Evolutionary conservation across 2,113 vertebrate species (phyloP), one percentile per base, ranked within the genome.

Genomic region (Apaloderma vittatum): DNA sequence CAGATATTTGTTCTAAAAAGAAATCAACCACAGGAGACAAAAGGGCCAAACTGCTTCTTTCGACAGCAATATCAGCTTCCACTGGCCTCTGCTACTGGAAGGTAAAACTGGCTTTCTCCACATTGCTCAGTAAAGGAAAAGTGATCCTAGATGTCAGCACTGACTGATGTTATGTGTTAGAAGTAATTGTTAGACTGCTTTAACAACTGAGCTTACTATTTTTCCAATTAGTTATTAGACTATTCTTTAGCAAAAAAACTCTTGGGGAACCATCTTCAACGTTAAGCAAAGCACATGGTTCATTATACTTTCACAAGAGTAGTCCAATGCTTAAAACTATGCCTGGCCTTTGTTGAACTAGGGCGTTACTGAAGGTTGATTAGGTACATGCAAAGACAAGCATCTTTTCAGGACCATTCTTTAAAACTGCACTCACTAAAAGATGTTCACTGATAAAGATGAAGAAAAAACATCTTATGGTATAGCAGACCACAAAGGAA

Each of bases 191-290:
- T 77, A 45, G 29, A 57, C n/a, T 45, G 63, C 11, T 92, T 91
- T 87, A 95, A 83, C 11, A 68, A 49, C 17, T 81, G 59, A 72
- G 54, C 32, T 85, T 74, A 11, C 10, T 62, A 22, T 92, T 93
- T 94, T 88, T 84, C 12, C 18, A 36, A n/a, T 45, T 62, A 92
- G 27, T 40, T 40, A 27, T 49, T 80, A 52, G 22, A 22, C 9
- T 54, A 3, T 37, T 36, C 15, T 76, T 3, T 22, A 74, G 14
- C 5, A 78, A 70, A 78, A 68, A 61, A 48, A 43, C 16, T 8
- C 12, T 59, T 66, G 26, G 34, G 29, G 11, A 43, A 85, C 7
- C 3, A 30, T 84, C 30, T 63, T 80, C 29, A 68, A 27, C n/a
- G 21, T 16, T 45, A 61, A 90, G 9, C 9, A 70, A 81, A 86